Conservation (phyloP, 2,113 vertebrate species). For the Cinclus cinclus region DNA sequence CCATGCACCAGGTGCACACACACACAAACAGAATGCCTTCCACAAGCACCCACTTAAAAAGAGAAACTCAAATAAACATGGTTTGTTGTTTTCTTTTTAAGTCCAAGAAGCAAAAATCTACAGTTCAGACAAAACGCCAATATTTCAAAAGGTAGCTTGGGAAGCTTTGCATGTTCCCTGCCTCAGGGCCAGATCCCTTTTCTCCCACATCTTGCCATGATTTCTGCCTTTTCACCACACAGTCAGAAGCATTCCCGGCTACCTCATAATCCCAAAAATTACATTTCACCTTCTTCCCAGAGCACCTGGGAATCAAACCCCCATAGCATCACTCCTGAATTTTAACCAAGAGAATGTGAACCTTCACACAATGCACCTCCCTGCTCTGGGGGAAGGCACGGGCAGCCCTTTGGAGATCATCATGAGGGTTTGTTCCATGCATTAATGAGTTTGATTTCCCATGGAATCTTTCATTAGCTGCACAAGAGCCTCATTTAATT, state of each 20-base stretch:
- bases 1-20: neutral
- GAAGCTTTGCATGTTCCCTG: neutral
- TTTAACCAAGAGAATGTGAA: neutral
- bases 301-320: neutral
- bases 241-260: neutral
- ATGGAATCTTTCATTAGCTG: neutral
- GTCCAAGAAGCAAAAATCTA: neutral
- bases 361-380: neutral
- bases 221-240: neutral
- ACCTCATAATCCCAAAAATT: neutral
- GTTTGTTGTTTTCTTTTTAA: neutral
- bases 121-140: neutral
- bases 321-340: fast-evolving
- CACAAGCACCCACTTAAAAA: neutral
- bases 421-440: fast-evolving
- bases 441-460: neutral
- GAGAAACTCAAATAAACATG: neutral
- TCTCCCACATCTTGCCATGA: neutral
- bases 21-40: neutral
- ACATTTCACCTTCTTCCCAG: neutral
- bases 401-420: neutral
- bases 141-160: neutral
- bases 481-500: neutral
- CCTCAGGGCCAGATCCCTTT: neutral
- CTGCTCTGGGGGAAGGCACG: no score